Percentiles rank a stretch among this genome's conserved stretches.
These are phyloP conservation scores for Andinoacara biseriatus DNA, from an alignment of 2,113 vertebrate genomes.

Conservation along the genomic window DNA sequence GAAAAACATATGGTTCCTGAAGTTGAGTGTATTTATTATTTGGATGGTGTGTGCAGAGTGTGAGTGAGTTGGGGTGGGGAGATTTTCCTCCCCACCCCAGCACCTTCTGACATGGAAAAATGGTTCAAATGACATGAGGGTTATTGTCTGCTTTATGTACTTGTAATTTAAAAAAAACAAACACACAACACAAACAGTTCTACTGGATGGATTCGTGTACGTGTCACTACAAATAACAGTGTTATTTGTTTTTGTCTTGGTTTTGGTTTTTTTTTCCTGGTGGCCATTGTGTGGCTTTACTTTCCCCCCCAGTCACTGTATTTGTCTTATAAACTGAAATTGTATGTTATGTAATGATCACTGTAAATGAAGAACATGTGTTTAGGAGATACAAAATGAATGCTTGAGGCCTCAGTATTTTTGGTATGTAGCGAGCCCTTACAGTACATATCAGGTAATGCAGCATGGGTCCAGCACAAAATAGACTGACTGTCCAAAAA, in stretches of 20 bases:
- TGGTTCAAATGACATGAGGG: not conserved
- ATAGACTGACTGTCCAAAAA: not conserved
- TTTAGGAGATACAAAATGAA: slow-evolving; percentile 12
- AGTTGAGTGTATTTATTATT: slow-evolving; percentile 77
- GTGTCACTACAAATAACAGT: slow-evolving; percentile 66
- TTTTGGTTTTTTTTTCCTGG: slow-evolving; percentile 1
- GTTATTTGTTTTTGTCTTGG: slow-evolving; percentile 49
- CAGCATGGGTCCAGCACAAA: not conserved
- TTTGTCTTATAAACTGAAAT: slow-evolving; percentile 46
- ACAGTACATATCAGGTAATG: not conserved
- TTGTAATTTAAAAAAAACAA: slow-evolving; percentile 16
- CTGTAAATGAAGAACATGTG: slow-evolving; percentile 37
- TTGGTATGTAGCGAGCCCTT: slow-evolving; percentile 19
- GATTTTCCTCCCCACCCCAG: slow-evolving; percentile 34
- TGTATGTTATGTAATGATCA: slow-evolving; percentile 48
- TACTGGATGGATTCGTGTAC: slow-evolving; percentile 21
- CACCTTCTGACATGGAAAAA: slow-evolving; percentile 58
- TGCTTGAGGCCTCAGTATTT: slow-evolving; percentile 4
- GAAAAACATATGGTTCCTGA: slow-evolving; percentile 35
- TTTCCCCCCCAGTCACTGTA: slow-evolving; percentile 48
- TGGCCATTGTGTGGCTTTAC: slow-evolving; percentile 67
- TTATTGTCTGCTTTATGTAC: slow-evolving; percentile 37
- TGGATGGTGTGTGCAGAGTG: slow-evolving; percentile 60
- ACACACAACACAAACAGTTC: slow-evolving; percentile 8
- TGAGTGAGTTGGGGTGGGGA: slow-evolving; percentile 41